Evolutionary conservation across 2,797 vertebrate species (phyloP).

Genomic region (Bradypus variegatus): DNA sequence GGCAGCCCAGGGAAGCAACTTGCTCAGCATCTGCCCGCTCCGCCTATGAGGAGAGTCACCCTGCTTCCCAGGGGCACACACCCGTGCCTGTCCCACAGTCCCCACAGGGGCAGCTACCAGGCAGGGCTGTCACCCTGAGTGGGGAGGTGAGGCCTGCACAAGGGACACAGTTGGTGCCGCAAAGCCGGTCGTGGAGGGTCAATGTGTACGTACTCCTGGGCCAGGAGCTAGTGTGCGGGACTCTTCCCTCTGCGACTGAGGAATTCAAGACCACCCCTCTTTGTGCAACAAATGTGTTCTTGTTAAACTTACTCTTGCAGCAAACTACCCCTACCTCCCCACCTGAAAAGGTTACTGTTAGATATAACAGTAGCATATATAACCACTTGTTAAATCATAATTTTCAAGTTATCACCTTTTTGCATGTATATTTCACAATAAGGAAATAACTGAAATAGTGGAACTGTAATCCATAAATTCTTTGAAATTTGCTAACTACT

Average conservation of each 20-base stretch:
- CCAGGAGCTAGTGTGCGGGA: no score
- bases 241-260: background rate
- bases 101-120: background rate
- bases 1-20: background rate
- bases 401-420: no score
- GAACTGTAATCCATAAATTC: no score
- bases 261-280: background rate
- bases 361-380: no score
- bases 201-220: rapidly evolving
- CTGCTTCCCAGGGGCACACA: background rate
- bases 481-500: no score
- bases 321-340: background rate
- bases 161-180: rapidly evolving
- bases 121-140: background rate
- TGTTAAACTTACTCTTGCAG: background rate
- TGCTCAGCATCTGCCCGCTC: background rate
- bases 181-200: rapidly evolving
- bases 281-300: background rate
- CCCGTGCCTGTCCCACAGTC: background rate
- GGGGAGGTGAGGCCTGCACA: background rate
- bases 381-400: no score
- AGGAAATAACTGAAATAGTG: no score
- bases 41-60: background rate
- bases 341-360: background rate
- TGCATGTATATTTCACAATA: no score